Evolutionary conservation across 2,888 invertebrate species (phyloP), one percentile per base, ranked within the genome.

Genomic region (Pediacus dermestoides): DNA sequence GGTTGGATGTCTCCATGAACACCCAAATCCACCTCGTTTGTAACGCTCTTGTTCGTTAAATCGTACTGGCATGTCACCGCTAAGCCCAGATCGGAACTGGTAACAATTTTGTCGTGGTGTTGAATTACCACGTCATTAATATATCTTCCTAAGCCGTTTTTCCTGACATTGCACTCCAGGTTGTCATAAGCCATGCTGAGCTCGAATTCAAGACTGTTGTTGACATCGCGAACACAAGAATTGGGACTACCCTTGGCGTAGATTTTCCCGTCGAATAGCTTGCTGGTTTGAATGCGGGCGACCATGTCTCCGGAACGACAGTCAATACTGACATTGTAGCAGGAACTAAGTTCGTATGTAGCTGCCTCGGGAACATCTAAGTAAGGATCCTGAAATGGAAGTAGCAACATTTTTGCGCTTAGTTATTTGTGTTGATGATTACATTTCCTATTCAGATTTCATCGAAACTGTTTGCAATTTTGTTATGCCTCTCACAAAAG

Each of bases 1-100:
- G 61, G 61, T 28, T 54, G 57, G 60, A 91, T 88, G 66, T 93
- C 92, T 38, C 90, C 91, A 50, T 85, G 85, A 37, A 93, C 90
- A 50, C 88, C 88, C 49, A 89, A 77, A 68, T 89, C 89, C 33
- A 92, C 89, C 69, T 91, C 90, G 70, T 92, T 93, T 40, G 90
- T 85, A 25, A 94, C 91, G 35, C 89, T 91, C 74, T 92, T 93
- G 70, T 93, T 93, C 55, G 90, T 90, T 57, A 93, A 74, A 67
- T 93, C 93, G 70, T 93, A 93, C 66, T 93, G 91, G 69, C 93
- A 94, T 50, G 91, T 89, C 42, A 94, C 90, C 30, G 91, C 90
- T 37, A 93, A 76, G 22, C 93, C 93, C 59, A 94, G 78, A 77
- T 94, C 93, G 32, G 91, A 89, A 47, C 89, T 90, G 49, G 93